phyloP scores from a whole-genome alignment of 2,113 vertebrate genomes.

The Atractosteus spatula region DNA sequence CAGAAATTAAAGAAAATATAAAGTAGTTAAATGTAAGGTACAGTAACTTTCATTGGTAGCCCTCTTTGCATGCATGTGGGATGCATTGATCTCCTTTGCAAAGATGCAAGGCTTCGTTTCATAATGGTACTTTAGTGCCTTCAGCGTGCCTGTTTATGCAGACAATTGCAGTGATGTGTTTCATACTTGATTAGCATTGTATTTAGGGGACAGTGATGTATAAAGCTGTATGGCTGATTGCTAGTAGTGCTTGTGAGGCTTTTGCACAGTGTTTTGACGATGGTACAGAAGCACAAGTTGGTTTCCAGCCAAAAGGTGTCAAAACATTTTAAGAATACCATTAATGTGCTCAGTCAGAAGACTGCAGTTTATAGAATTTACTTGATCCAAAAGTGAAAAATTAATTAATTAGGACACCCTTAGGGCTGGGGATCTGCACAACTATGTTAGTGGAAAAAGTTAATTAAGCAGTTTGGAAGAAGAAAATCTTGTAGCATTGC shows the following conservation, averaged over 20 bases:
- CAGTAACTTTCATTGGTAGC: background rate
- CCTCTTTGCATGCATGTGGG: background rate
- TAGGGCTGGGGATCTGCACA: constrained; percentile 62
- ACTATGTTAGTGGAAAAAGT: constrained; percentile 59
- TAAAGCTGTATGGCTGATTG: background rate
- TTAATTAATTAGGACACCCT: constrained; percentile 71
- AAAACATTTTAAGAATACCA: constrained; percentile 58
- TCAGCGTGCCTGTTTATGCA: background rate
- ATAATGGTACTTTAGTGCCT: background rate
- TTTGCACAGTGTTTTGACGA: constrained; percentile 3
- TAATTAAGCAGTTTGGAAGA: constrained; percentile 70
- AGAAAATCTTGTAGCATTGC: constrained; percentile 43
- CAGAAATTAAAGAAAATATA: background rate
- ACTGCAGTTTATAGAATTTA: constrained; percentile 50
- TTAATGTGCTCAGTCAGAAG: constrained; percentile 58
- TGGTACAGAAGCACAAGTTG: background rate
- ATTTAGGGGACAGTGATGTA: constrained; percentile 7
- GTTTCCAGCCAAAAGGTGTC: constrained; percentile 46
- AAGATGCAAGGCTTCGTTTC: background rate
- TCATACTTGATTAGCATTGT: background rate
- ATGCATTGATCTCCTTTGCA: background rate
- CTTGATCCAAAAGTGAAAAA: constrained; percentile 66
- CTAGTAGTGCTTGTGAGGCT: constrained; percentile 6
- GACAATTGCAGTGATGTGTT: background rate
- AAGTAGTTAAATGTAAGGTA: background rate